A percentile compares a stretch with the other conserved stretches of the same genome.
phyloP scores from a whole-genome alignment of 2,797 vertebrate species.

The Sparus aurata region DNA sequence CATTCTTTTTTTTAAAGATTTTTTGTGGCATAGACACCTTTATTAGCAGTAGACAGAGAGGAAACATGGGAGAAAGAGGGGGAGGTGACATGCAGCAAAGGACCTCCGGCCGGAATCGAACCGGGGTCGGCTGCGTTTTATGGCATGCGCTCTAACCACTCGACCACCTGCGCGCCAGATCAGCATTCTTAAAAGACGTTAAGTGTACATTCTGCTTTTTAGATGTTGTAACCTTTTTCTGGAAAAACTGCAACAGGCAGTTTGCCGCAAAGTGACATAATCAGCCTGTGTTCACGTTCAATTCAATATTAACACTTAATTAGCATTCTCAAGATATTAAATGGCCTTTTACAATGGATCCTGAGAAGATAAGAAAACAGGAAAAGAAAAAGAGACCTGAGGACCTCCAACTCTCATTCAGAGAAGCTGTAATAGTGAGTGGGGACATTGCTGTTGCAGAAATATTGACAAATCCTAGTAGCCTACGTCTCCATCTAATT shows the following conservation, averaged over 20 bases:
- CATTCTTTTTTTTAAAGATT: too few species aligned
- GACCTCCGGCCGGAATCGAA: too few species aligned
- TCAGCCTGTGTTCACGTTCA: conserved; percentile 11
- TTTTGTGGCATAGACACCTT: too few species aligned
- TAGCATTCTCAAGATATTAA: conserved; percentile 5
- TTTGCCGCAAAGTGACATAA: conserved; percentile 11
- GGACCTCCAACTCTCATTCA: too few species aligned
- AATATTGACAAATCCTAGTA: conserved; percentile 33
- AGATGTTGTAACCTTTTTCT: conserved; percentile 18
- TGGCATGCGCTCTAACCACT: too few species aligned
- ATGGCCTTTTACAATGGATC: conserved; percentile 6
- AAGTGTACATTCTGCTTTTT: background rate
- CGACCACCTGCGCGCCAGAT: too few species aligned
- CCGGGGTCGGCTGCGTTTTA: too few species aligned
- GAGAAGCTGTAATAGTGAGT: background rate
- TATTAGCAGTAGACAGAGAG: too few species aligned
- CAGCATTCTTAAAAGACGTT: background rate
- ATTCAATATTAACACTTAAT: conserved; percentile 4
- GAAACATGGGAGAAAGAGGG: too few species aligned
- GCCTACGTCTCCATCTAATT: conserved; percentile 40
- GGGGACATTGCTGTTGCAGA: conserved; percentile 20
- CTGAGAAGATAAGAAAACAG: background rate
- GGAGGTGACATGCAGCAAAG: too few species aligned
- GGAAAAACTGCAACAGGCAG: background rate
- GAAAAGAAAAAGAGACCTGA: background rate